These are phyloP conservation scores for Sternotherus odoratus DNA, from an alignment of 2,797 vertebrate species.

Conservation along the genomic window DNA sequence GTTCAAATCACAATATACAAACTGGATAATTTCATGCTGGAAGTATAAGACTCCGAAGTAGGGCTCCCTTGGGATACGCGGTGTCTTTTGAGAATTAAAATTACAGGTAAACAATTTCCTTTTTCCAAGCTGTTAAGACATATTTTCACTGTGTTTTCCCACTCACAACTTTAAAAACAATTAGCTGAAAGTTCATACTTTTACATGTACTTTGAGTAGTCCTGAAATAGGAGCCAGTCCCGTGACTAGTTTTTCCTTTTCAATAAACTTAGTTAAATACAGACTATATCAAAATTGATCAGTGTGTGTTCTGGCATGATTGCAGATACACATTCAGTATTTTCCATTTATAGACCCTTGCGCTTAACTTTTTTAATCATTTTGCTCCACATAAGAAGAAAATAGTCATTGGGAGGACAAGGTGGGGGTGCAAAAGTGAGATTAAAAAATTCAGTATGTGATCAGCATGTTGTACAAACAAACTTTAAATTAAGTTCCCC, in stretches of 20 bases:
- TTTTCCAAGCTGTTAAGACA: not conserved
- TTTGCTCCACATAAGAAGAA: not conserved
- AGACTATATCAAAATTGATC: not conserved
- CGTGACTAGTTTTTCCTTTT: not conserved
- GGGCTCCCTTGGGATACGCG: not conserved
- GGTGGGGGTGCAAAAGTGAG: not conserved
- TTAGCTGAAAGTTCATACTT: not conserved
- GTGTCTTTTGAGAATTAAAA: not conserved
- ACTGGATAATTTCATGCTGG: fast-evolving
- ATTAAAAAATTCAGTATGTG: not conserved
- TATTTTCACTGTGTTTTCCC: not conserved
- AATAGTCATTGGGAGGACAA: not conserved
- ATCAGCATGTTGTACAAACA: not conserved
- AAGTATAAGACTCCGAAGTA: not conserved
- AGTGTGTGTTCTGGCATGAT: not conserved
- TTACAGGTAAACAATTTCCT: fast-evolving
- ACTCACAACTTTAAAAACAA: not conserved
- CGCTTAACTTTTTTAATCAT: not conserved
- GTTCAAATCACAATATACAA: not conserved
- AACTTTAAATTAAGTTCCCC: not conserved
- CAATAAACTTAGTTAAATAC: not conserved
- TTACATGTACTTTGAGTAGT: fast-evolving
- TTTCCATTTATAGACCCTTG: not conserved
- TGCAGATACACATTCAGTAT: not conserved
- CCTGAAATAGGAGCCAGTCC: not conserved